Conservation (phyloP, 2,113 vertebrate species). For the Okapia johnstoni region DNA sequence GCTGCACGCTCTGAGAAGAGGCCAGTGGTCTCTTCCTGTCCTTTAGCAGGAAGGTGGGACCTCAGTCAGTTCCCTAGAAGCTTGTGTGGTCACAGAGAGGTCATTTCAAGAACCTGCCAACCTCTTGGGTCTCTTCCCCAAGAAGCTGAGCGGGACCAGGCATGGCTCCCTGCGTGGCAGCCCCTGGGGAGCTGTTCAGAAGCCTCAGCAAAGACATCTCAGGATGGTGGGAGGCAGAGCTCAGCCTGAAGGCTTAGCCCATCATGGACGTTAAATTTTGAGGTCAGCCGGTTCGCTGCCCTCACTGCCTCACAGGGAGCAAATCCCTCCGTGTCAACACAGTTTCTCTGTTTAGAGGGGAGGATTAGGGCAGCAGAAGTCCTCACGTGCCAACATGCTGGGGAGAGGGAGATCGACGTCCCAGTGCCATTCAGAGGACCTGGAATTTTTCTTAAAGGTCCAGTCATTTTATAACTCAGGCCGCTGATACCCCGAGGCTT, state of each 20-base stretch:
- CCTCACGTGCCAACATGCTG: not conserved
- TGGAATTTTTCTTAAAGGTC: not conserved
- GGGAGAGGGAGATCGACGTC: not conserved
- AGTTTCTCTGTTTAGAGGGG: not conserved
- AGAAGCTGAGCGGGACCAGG: not conserved
- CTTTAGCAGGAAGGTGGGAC: not conserved
- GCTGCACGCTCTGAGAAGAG: not conserved
- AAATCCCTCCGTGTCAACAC: slow-evolving; percentile 40
- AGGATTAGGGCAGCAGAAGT: slow-evolving; percentile 1
- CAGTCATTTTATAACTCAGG: not conserved
- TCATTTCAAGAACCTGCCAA: accelerated
- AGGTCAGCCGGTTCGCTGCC: not conserved
- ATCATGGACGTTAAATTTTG: slow-evolving; percentile 6
- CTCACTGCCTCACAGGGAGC: not conserved
- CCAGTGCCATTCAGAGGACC: not conserved
- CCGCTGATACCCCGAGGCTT: not conserved
- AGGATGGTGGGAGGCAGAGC: not conserved
- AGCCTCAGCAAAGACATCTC: not conserved
- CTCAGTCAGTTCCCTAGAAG: not conserved
- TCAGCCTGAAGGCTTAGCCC: not conserved
- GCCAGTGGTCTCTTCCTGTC: not conserved
- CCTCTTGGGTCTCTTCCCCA: not conserved
- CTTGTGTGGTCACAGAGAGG: not conserved
- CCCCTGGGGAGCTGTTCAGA: not conserved
- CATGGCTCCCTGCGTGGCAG: accelerated